Conservation (phyloP, 2,797 vertebrate species). For the Sebastes glaucus region DNA sequence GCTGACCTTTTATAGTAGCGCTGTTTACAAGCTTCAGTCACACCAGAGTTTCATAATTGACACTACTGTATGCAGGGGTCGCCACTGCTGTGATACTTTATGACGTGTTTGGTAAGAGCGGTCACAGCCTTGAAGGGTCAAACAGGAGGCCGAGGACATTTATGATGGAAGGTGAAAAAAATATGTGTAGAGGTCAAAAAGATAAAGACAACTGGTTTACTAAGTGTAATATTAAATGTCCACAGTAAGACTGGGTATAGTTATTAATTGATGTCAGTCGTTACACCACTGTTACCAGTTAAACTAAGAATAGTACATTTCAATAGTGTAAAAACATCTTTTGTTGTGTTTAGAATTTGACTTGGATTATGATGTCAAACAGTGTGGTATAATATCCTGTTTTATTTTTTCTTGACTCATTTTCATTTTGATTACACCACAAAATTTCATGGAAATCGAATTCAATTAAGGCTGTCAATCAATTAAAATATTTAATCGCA, state of each 20-base stretch:
- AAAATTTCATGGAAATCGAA: background rate
- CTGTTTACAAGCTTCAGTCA: constrained; percentile 2
- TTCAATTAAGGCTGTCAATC: no score
- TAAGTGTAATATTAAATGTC: background rate
- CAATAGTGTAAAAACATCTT: background rate
- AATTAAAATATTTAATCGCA: no score
- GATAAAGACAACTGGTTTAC: background rate
- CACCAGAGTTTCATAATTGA: constrained; percentile 5
- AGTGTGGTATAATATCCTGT: background rate
- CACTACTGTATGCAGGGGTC: background rate
- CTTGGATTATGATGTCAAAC: background rate
- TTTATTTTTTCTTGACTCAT: background rate
- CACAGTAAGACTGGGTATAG: background rate
- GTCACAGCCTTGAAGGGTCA: constrained; percentile 17
- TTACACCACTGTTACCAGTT: background rate
- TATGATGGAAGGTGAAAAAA: background rate
- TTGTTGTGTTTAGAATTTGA: background rate
- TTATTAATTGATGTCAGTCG: background rate
- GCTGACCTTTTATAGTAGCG: constrained; percentile 10
- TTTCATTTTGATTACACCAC: background rate
- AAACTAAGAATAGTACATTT: background rate
- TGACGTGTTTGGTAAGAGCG: background rate
- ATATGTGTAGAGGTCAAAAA: background rate
- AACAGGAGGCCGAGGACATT: background rate
- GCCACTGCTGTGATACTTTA: background rate